phyloP scores from a whole-genome alignment of 2,113 vertebrate genomes.

The Sceloporus undulatus region DNA sequence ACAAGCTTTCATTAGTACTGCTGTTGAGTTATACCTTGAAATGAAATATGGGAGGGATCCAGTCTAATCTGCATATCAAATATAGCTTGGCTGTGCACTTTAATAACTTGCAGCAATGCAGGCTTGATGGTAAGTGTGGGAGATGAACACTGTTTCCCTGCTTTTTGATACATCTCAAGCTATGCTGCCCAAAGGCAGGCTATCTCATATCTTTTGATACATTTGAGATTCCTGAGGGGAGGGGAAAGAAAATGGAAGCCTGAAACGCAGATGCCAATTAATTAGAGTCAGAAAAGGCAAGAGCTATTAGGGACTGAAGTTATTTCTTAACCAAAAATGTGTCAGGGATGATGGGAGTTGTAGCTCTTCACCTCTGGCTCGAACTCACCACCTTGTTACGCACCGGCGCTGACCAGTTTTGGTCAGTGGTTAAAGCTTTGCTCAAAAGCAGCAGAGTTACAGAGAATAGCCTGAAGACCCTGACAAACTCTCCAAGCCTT shows the following conservation, averaged over 20 bases:
- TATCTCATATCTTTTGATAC: background rate
- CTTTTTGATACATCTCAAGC: background rate
- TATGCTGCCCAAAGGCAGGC: background rate
- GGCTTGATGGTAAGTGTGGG: background rate
- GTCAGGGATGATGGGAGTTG: no score
- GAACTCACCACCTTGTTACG: no score
- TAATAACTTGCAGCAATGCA: background rate
- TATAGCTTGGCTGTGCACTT: background rate
- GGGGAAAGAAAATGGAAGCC: background rate
- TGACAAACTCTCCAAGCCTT: no score
- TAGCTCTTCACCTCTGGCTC: no score
- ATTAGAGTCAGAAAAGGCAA: background rate
- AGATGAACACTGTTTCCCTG: background rate
- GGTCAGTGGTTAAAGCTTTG: no score
- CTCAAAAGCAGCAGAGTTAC: no score
- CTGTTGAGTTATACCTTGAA: slow-evolving; percentile 27
- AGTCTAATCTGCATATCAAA: background rate
- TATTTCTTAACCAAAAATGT: background rate
- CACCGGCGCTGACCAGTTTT: no score
- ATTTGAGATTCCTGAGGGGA: background rate
- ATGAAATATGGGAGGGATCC: background rate
- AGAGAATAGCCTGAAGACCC: no score
- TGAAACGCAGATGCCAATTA: background rate
- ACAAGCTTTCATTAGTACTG: slow-evolving; percentile 1
- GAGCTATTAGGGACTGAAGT: background rate